Evolutionary conservation across 1,140 invertebrate genomes (phyloP).

Genomic region (Solenopsis fugax): DNA sequence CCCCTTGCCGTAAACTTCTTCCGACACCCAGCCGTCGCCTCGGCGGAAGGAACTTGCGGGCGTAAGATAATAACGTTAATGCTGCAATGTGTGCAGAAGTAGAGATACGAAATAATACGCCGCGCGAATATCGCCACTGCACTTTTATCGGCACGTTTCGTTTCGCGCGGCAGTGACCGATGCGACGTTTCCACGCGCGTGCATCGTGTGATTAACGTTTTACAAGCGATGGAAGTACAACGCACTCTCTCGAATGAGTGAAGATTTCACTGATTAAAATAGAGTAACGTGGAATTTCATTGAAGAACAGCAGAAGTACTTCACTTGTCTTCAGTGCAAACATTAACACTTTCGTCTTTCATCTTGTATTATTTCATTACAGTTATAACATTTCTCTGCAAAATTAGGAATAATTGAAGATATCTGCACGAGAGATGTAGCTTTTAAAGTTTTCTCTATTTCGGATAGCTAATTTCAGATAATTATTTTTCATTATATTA

Average conservation of each 20-base stretch:
- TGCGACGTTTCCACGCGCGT: neutral
- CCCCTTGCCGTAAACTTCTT: conserved; percentile 54
- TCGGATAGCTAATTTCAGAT: neutral
- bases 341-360: neutral
- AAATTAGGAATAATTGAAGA: neutral
- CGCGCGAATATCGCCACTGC: neutral
- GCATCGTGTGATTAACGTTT: conserved; percentile 7
- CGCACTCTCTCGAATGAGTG: neutral
- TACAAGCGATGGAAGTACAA: neutral
- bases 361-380: neutral
- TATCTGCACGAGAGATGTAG: neutral
- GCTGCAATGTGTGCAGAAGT: conserved; percentile 18
- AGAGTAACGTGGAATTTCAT: neutral
- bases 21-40: conserved; percentile 48
- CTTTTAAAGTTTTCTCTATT: neutral
- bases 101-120: conserved; percentile 57
- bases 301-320: neutral
- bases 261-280: neutral
- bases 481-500: neutral
- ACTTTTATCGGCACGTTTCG: conserved; percentile 20
- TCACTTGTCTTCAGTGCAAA: neutral
- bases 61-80: conserved; percentile 62
- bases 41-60: conserved; percentile 54
- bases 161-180: neutral
- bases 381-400: neutral